Percentiles rank a stretch among this genome's conserved stretches.
phyloP scores from a whole-genome alignment of 2,888 invertebrate genomes.

The Xestia c-nigrum region DNA sequence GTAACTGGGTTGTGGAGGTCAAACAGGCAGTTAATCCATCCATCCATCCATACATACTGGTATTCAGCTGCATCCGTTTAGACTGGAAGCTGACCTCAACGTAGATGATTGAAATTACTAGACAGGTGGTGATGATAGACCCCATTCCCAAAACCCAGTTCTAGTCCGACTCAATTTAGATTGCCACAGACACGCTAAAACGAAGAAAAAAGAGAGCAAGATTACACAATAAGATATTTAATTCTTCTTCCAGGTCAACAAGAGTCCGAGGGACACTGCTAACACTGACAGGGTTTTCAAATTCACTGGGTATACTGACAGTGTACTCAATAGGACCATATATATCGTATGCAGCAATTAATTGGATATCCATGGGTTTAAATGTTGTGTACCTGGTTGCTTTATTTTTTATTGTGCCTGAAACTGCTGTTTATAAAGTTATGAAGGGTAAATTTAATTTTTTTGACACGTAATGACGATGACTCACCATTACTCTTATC shows the following conservation, averaged over 20 bases:
- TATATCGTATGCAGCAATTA: constrained; percentile 62
- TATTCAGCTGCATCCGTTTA: too few species aligned
- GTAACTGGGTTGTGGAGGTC: too few species aligned
- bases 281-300: constrained; percentile 67
- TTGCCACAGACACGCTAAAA: not conserved
- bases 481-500: too few species aligned
- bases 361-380: constrained; percentile 65
- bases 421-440: constrained; percentile 74
- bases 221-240: not conserved
- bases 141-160: not conserved
- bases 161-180: not conserved
- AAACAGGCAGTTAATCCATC: too few species aligned
- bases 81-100: too few species aligned
- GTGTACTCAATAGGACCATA: constrained; percentile 70
- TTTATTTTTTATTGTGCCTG: constrained; percentile 69
- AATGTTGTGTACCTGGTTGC: constrained; percentile 55
- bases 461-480: not conserved
- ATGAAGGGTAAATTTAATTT: constrained; percentile 67
- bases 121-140: too few species aligned
- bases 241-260: constrained; percentile 71
- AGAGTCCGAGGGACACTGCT: constrained; percentile 73
- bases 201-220: not conserved
- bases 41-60: too few species aligned
- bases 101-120: too few species aligned
- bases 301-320: constrained; percentile 68